Evolutionary conservation across 2,113 vertebrate genomes (phyloP), one percentile per base, ranked within the genome.

Genomic region (Calidris pugnax): DNA sequence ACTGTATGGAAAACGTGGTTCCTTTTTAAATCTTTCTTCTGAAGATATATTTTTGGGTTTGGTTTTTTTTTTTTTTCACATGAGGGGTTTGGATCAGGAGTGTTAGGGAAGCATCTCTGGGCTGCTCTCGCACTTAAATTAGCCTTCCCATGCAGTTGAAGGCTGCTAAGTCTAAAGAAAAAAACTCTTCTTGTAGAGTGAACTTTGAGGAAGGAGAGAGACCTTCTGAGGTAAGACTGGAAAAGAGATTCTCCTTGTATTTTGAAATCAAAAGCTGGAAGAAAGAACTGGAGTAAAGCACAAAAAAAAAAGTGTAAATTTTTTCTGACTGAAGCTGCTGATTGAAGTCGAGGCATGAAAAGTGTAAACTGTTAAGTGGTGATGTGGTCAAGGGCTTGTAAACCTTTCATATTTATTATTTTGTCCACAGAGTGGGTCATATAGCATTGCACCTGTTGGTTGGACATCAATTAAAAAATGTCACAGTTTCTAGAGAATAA

Each of bases 291-390:
- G 9, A 51, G 24, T 39, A 82, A 78, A 87, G 33, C 59, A 71
- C 7, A 7, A 10, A 62, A 75, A 16, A 16, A 47, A 59, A 17
- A 56, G 8, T 14, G 2, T 47, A 2, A 0, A 2, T 8, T 53
- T 47, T 73, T 50, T 55, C 59, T 2, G 6, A 23, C 37, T 85
- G 21, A 60, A 20, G 57, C 59, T 80, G 4, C 69, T 51, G 86
- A 55, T 15, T 26, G 27, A 50, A 84, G 71, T 47, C 1, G 2
- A 68, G 37, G 35, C 62, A 53, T 0, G 5, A 28, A 75, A 35
- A 18, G 4, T 76, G 20, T 60, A 9, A 79, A 35, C 47, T 77
- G 14, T 47, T 39, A 23, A 33, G 27, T n/a, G 14, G 17, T 71
- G 64, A 9, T 71, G 32, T 27, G 39, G 35, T 60, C 53, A 82